Conservation (phyloP, 2,797 vertebrate genomes). For the Rhinella marina region DNA sequence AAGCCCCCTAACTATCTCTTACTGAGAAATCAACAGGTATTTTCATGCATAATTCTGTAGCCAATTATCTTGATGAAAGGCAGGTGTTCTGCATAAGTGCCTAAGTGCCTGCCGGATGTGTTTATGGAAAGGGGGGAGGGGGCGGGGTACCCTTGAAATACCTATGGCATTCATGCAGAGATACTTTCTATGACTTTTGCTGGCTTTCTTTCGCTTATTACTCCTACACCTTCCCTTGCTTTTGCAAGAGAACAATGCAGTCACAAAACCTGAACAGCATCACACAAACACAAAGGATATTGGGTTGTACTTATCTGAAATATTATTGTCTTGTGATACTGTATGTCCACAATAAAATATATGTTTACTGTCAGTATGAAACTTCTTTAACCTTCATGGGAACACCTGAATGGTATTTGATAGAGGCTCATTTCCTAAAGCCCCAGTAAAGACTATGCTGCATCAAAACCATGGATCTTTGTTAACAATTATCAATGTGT, state of each 20-base stretch:
- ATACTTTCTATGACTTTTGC: neutral
- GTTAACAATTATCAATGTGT: no score
- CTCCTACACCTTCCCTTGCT: neutral
- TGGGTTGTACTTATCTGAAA: no score
- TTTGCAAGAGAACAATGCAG: neutral
- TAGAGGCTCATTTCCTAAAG: no score
- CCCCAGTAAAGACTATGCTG: no score
- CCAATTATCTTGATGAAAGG: constrained; percentile 38
- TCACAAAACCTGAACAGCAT: neutral
- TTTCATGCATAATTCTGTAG: constrained; percentile 16
- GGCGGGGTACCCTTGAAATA: constrained; percentile 1
- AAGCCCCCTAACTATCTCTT: constrained; percentile 35
- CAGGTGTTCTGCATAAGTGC: neutral
- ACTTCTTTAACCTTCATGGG: no score
- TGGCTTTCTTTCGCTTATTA: neutral
- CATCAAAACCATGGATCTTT: no score
- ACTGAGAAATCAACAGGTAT: constrained; percentile 42
- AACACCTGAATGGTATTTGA: no score
- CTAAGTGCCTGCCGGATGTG: neutral
- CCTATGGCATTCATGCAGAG: neutral
- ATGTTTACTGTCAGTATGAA: no score
- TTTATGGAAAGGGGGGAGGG: neutral
- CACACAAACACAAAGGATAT: neutral
- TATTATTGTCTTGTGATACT: no score
- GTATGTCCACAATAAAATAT: no score